phyloP scores from a whole-genome alignment of 2,797 vertebrate species.

The Carcharodon carcharias region DNA sequence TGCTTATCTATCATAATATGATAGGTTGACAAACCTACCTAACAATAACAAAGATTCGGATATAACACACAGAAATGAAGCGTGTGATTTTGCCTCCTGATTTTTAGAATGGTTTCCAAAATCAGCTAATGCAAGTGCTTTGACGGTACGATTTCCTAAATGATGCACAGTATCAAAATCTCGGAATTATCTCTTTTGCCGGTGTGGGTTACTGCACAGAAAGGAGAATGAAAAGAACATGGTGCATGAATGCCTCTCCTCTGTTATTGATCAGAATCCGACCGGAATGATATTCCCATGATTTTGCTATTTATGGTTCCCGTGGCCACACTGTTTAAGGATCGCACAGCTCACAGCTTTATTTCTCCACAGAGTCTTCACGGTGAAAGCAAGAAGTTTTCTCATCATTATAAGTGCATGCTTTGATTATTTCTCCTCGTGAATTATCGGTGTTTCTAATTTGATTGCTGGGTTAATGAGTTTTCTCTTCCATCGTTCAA shows the following conservation, averaged over 20 bases:
- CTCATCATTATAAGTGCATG: neutral
- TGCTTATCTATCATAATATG: no score
- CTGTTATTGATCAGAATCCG: neutral
- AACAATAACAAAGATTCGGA: neutral
- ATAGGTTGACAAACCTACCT: neutral
- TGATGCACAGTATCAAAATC: neutral
- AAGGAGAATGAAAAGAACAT: neutral
- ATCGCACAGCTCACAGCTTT: neutral
- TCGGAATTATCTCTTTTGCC: neutral
- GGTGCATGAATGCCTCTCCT: neutral
- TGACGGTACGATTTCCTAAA: neutral
- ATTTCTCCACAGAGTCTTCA: neutral
- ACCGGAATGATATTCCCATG: neutral
- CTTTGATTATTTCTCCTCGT: neutral
- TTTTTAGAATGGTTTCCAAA: neutral
- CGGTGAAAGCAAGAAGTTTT: neutral
- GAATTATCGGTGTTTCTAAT: neutral
- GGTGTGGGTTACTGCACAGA: neutral
- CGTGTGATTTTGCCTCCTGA: no score
- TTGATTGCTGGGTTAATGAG: neutral
- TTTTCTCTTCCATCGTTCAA: conserved; percentile 16
- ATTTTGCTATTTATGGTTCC: neutral
- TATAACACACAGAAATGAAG: neutral
- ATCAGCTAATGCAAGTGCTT: neutral
- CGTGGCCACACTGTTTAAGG: neutral